Base-by-base conservation (phyloP, 2,113 vertebrate species). In the Octodon degus region DNA sequence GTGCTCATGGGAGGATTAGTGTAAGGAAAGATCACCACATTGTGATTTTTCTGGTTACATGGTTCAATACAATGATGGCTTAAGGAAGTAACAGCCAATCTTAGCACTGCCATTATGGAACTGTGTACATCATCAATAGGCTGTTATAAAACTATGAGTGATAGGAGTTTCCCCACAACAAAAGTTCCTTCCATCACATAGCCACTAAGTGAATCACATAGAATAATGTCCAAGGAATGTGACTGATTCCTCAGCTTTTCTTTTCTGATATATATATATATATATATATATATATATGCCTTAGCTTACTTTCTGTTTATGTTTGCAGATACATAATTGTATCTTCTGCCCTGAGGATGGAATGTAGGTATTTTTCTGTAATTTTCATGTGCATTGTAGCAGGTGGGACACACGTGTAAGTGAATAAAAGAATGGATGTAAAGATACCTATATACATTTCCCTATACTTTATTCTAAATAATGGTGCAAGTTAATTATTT, bases 11-110 rank as follows among this genome's bases (percentile, higher is more conserved):
- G 98, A 98, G 97, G 98, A 98, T 98, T 98, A 98, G 96, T 85
- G 27, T 91, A 97, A 96, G 98, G 96, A 98, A 98, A 96, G 98
- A 98, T 98, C 97, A 97, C 96, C 98, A 97, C 97, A 97, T 96
- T 98, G 98, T 98, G 98, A 98, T 98, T 98, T 43, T 99, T 98
- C 98, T 98, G 98, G 97, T 98, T 98, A 98, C 96, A 90, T 97
- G 97, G 98, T 97, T 98, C 98, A 98, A 98, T 98, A 98, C 96
- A 98, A 98, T 97, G 96, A 98, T 96, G 95, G 97, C 98, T 98
- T 98, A 98, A 98, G 97, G 97, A 98, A 98, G 95, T 97, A 98
- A 98, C 98, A 98, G 97, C 93, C 98, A 98, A 97, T 98, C 98
- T 98, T 96, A 98, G 89, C 96, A 96, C 87, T 95, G 83, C 95